A percentile compares a stretch with the other conserved stretches of the same genome.
phyloP scores from a whole-genome alignment of 1,140 invertebrate species.

The Rhagoletis pomonella region DNA sequence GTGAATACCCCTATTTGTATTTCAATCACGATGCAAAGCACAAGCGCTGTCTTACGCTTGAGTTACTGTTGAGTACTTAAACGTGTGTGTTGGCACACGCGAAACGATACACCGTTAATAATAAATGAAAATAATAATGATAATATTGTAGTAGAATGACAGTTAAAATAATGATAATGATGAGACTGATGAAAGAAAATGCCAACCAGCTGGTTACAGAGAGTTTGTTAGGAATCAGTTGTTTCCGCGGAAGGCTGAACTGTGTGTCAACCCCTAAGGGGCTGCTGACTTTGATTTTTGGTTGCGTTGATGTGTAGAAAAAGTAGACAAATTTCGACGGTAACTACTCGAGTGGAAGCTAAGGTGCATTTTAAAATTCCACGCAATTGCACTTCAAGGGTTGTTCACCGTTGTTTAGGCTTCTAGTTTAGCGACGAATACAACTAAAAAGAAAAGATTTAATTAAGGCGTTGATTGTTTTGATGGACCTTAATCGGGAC shows the following conservation, averaged over 20 bases:
- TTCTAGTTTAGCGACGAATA: no score
- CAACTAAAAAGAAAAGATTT: background rate
- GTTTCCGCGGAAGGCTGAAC: background rate
- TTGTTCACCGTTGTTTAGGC: conserved; percentile 3
- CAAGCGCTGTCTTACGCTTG: conserved; percentile 5
- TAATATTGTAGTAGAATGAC: conserved; percentile 17
- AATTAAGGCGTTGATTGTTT: conserved; percentile 28
- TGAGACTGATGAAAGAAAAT: conserved; percentile 2
- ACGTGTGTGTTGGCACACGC: conserved; percentile 48
- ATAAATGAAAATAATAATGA: conserved; percentile 26
- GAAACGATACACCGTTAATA: conserved; percentile 42
- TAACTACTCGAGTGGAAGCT: conserved; percentile 26
- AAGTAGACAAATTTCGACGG: conserved; percentile 36
- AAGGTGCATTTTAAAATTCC: conserved; percentile 21
- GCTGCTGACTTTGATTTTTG: no score
- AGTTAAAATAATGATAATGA: conserved; percentile 48
- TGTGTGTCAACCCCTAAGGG: background rate
- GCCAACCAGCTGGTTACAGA: background rate
- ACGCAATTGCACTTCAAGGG: conserved; percentile 27
- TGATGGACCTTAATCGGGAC: background rate
- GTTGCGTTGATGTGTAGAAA: background rate
- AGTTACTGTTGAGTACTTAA: conserved; percentile 1
- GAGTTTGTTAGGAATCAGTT: background rate
- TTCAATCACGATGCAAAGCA: background rate
- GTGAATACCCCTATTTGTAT: no score